Conservation (phyloP, 2,888 invertebrate genomes). For the Lasius platythorax region DNA sequence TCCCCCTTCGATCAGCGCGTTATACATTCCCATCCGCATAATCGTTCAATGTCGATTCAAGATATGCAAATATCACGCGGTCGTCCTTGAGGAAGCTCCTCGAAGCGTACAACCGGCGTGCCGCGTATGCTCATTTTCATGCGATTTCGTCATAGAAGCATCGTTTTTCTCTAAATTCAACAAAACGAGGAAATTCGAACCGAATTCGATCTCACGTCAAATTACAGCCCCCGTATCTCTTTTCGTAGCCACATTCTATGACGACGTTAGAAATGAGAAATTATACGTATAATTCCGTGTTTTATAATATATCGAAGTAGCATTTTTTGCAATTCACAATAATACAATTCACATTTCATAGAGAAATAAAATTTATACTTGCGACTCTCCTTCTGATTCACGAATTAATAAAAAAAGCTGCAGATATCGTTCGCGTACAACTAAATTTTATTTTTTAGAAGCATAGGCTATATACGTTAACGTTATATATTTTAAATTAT, state of each 20-base stretch:
- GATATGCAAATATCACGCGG: constrained; percentile 41
- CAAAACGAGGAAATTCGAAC: neutral
- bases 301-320: neutral
- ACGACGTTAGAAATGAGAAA: neutral
- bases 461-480: neutral
- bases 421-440: neutral
- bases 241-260: neutral
- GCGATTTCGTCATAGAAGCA: neutral
- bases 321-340: neutral
- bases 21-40: constrained; percentile 18
- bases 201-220: constrained; percentile 4
- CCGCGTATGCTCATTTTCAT: neutral
- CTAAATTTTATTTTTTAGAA: neutral
- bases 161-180: neutral
- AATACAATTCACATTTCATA: neutral
- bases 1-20: neutral
- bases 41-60: constrained; percentile 27
- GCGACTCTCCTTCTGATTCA: neutral
- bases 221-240: neutral
- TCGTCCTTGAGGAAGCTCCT: constrained; percentile 43
- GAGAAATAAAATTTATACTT: neutral
- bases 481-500: neutral
- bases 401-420: neutral
- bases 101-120: constrained; percentile 22
- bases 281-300: neutral